Evolutionary conservation across 2,797 vertebrate species (phyloP), one percentile per base, ranked within the genome.

Genomic region (Simalia tracyae): DNA sequence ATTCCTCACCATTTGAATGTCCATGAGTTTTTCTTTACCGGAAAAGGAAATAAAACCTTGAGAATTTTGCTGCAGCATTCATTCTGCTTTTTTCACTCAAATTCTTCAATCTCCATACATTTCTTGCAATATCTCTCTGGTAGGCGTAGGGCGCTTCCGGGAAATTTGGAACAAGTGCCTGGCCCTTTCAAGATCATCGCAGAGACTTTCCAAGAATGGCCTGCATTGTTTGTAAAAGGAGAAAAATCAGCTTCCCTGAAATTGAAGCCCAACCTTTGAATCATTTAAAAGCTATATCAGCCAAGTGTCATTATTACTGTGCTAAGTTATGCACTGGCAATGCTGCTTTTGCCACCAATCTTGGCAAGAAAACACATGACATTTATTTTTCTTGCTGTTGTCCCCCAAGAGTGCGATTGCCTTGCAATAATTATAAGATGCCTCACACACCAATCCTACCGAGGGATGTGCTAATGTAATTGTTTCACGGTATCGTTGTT

Each of bases 341-440:
- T 87, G 57, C 36, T 6, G 57, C 59, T 63, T 81, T 87, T 31
- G n/a, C 57, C 68, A 90, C 46, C 59, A 64, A 46, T 54, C 57
- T 31, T 8, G n/a, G 76, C 31, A 12, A 59, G 17, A 64, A 87
- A 91, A 60, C 19, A 63, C 14, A 61, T 22, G 84, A 10, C 92
- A 90, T 92, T 92, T 87, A 76, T 90, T 90, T 92, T 90, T 19
- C 57, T 92, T 50, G 14, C 92, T 94, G 87, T 63, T 96, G 96
- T 96, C 90, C 97, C 92, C 96, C 97, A 95, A 93, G 97, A 97
- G 96, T 93, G 85, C 93, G 96, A 96, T 97, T 96, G 94, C 94
- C 92, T 97, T 91, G 92, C 46, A 81, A 96, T 97, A 97, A 97
- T 98, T 98, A 97, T 97, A 97, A 97, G 94, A 97, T 94, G 96